Evolutionary conservation across 1,140 invertebrate species (phyloP), one percentile per base, ranked within the genome.

Genomic region (Pogonomyrmex barbatus): DNA sequence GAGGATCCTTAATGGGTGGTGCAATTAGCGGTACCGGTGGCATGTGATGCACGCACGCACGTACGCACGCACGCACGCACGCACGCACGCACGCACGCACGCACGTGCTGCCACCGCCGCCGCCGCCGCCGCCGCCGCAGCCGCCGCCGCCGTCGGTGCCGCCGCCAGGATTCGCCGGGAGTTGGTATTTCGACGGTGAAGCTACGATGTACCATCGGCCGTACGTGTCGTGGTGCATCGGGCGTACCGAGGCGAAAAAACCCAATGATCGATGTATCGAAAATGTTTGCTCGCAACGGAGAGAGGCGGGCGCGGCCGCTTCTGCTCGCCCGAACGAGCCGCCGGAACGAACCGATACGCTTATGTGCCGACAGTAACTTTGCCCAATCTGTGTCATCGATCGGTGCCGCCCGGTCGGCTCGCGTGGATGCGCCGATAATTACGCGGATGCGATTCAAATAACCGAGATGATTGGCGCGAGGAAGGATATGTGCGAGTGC

Each of bases 11-110:
- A 91, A 91, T 91, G 90, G 89, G 78, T 56, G 60, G 89, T 52
- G 90, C 90, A 91, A 91, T 91, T 91, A 91, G 89, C 87, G 83
- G 87, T 91, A 88, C 90, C 79, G 79, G 82, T 84, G 84, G 87
- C 79, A 76, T 75, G 83, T 90, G 89, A 90, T 85, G 77, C 67
- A 67, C 56, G 52, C 89, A 88, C 71, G 56, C 67, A 45, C 54
- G 50, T 1, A 60, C 5, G 24, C 4, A 50, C 4, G 17, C 14
- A 12, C 17, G n/a, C 54, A 50, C 0, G 5, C 45, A 50, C 47
- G 60, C 14, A 24, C 12, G 30, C 4, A 62, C 9, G 12, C 58
- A 33, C 30, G 30, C 30, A n/a, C n/a, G n/a, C n/a, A n/a, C n/a
- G n/a, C n/a, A n/a, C n/a, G n/a, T n/a, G 24, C 14, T 9, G 10